These are phyloP conservation scores for rat (Rattus norvegicus) DNA, from an alignment of 2,113 vertebrate genomes.

Conservation along the genomic window GRCr8 NC_086033.1:60613501-60614000, in stretches of 20 bases:
- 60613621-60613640: background rate
- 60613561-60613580: background rate
- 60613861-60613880: background rate
- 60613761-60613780: background rate
- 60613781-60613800: background rate
- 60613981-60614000: background rate
- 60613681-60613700: background rate
- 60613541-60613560: slow-evolving; percentile 6
- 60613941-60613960: background rate
- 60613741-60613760: background rate
- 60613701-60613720: background rate
- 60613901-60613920: background rate
- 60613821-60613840: background rate
- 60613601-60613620: background rate
- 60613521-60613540: background rate
- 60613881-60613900: background rate
- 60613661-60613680: background rate
- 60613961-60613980: background rate
- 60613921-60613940: background rate
- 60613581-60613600: background rate
- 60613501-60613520: background rate
- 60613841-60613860: background rate
- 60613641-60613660: background rate
- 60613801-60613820: background rate
- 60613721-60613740: background rate